These are phyloP conservation scores for Sylvia borin DNA, from an alignment of 2,797 vertebrate genomes.

Conservation along the genomic window DNA sequence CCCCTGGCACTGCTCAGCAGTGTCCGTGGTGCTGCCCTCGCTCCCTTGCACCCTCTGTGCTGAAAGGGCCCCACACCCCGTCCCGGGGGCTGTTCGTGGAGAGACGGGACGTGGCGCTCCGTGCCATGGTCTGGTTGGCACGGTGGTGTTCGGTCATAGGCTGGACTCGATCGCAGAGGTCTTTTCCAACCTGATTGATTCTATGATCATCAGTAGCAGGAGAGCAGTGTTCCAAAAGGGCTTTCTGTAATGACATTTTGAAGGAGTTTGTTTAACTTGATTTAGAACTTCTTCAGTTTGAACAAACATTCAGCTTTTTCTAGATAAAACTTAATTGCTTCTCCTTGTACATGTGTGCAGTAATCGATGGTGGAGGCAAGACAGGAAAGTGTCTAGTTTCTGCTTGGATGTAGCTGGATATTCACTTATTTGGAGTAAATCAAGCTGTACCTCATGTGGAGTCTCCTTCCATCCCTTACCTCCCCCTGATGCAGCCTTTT, in stretches of 20 bases:
- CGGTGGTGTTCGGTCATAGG: not conserved
- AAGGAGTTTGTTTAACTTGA: not conserved
- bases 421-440: not conserved
- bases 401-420: not conserved
- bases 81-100: accelerated
- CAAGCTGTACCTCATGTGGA: not conserved
- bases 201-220: no score
- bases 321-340: not conserved
- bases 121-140: accelerated
- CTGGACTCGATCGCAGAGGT: not conserved
- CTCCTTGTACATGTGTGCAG: not conserved
- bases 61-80: accelerated
- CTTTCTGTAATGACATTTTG: accelerated
- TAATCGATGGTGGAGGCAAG: not conserved
- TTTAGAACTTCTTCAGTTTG: not conserved
- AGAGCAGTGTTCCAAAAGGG: not conserved
- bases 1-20: accelerated
- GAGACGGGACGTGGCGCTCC: not conserved
- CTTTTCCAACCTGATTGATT: not conserved
- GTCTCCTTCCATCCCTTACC: not conserved
- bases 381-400: not conserved
- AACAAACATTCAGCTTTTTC: not conserved
- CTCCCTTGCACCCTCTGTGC: no score
- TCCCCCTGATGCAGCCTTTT: not conserved
- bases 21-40: accelerated